Percentiles rank a stretch among this genome's conserved stretches.
Evolutionary conservation across 2,888 invertebrate genomes (phyloP).

Genomic region (Drosophila greeni): DNA sequence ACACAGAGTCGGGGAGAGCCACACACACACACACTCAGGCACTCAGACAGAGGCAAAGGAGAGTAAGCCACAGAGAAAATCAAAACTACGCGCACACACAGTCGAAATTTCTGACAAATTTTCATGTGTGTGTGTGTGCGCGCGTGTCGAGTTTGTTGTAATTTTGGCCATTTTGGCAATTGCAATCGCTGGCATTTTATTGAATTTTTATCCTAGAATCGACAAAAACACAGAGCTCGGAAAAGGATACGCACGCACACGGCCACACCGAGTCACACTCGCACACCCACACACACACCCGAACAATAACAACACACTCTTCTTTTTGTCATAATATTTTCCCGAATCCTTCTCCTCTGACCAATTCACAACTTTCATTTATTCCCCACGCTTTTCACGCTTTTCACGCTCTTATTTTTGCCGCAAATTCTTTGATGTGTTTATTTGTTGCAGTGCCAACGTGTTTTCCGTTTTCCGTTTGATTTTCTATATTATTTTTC

Average conservation of each 20-base stretch:
- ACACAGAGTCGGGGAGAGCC: slow-evolving; percentile 15
- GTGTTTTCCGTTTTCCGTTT: slow-evolving; percentile 30
- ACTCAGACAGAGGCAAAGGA: slow-evolving; percentile 33
- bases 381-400: slow-evolving; percentile 10
- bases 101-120: slow-evolving; percentile 52
- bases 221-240: slow-evolving; percentile 36
- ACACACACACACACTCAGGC: slow-evolving; percentile 40
- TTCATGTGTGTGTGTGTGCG: slow-evolving; percentile 44
- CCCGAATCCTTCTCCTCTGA: slow-evolving; percentile 23
- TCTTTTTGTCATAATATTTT: slow-evolving; percentile 66
- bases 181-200: slow-evolving; percentile 70
- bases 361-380: slow-evolving; percentile 18
- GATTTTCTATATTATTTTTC: slow-evolving; percentile 10
- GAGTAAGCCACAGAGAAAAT: slow-evolving; percentile 73
- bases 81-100: slow-evolving; percentile 72
- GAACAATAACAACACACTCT: slow-evolving; percentile 65
- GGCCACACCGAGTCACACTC: slow-evolving; percentile 21
- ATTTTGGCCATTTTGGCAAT: slow-evolving; percentile 65
- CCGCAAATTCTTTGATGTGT: background rate
- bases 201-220: slow-evolving; percentile 65
- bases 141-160: slow-evolving; percentile 48
- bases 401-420: slow-evolving; percentile 9
- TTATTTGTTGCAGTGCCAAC: background rate
- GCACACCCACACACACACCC: slow-evolving; percentile 31
- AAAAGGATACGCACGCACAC: slow-evolving; percentile 41